Evolutionary conservation across 30 jellyfish, hydroid and myxozoan genomes (phyloP), one percentile per base, ranked within the genome.

Genomic region (Cassiopea andromeda): DNA sequence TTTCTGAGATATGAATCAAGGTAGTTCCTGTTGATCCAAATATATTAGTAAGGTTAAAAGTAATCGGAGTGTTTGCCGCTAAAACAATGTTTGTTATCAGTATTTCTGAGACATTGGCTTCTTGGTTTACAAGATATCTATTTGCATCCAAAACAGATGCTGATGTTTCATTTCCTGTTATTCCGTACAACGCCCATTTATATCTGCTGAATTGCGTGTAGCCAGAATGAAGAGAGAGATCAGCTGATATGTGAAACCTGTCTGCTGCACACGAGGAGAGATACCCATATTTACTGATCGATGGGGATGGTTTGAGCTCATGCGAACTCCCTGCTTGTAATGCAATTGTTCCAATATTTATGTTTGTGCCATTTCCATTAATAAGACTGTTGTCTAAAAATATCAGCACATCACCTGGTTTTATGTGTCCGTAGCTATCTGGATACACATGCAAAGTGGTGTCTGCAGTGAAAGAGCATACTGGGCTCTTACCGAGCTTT

Each of bases 71-170:
- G 58, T 86, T 86, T 17, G 93, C 48, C 15, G 88, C 45, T 45
- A 69, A 17, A 16, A 86, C 68, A 4, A 59, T 16, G 48, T 48
- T 49, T 1, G 93, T 76, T 16, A 86, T 45, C 76, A 48, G 69
- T n/a, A 86, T 57, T 48, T 86, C 93, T 18, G 93, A 86, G 19
- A 13, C 78, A 38, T 86, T 86, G 43, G 72, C 78, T 1, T 78
- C 76, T 74, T n/a, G 66, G 46, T 44, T 64, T 17, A 2, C 46
- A 19, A 86, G 60, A 27, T 80, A 80, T 6, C 8, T 18, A 27
- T n/a, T 50, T 19, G 93, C 93, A 64, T 69, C 19, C 1, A 75
- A 43, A 1, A 15, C 81, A 58, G 2, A 17, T 15, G 57, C 86
- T 1, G 38, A 27, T 27, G 74, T 47, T 44, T 64, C 90, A n/a